Base-by-base conservation (phyloP, 2,888 invertebrate species). In the Nomada lathburiana region DNA sequence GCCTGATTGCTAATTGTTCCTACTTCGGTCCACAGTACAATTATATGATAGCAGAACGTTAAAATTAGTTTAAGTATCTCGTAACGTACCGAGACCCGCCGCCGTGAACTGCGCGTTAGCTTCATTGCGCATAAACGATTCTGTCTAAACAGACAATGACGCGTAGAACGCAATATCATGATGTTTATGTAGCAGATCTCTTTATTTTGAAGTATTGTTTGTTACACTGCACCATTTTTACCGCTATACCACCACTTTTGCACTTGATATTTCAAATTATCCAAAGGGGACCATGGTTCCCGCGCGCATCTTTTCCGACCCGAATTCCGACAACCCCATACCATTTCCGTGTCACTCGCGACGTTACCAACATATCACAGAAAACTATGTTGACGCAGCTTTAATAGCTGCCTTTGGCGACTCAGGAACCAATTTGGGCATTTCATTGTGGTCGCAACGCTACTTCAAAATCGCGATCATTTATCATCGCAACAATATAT, bases 1-100 rank as follows among this genome's bases (percentile, higher is more conserved):
- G 13, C 47, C 10, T 16, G 16, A 16, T 47, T 47, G 7, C 36
- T 36, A 36, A 36, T 36, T 36, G 36, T 36, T 36, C 36, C 36
- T 36, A 36, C 36, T 36, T 36, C 36, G 36, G 36, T 36, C 36
- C 36, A 36, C 9, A 36, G 36, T 36, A 36, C 36, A 36, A 36
- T 7, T 36, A 36, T 36, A 36, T 7, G 36, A 36, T n/a, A n/a
- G n/a, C 55, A 29, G 53, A 57, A 55, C 23, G 16, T 16, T 47
- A 47, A 57, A 13, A 44, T 76, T 78, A 20, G 20, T 76, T 53
- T 2, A 79, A 76, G 23, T 80, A 80, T 67, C 80, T 79, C 80
- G 79, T 50, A 52, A 55, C 23, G 47, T 50, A 53, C 63, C 55
- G 18, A 52, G 5, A 65, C 23, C 20, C 4, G 26, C 50, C 47